phyloP scores from a whole-genome alignment of 2,113 vertebrate species.

The Capreolus pygargus region DNA sequence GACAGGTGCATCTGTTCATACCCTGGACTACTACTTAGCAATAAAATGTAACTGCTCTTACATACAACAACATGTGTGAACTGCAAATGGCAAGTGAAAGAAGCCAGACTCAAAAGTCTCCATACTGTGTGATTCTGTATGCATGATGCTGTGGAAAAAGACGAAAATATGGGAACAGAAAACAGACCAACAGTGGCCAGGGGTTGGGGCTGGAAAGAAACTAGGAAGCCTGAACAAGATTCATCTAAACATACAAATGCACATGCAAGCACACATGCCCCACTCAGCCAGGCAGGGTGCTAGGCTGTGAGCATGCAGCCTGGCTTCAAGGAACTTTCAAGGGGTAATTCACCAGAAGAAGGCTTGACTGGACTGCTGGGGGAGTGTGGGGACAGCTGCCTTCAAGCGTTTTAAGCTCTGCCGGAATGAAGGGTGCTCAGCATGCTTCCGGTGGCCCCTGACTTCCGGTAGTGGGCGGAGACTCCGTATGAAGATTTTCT shows the following conservation, averaged over 20 bases:
- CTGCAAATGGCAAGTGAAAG: neutral
- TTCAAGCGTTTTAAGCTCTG: neutral
- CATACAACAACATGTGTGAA: too few relatives aligned
- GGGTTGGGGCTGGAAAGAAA: too few relatives aligned
- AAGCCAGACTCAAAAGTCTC: neutral
- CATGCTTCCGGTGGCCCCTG: neutral
- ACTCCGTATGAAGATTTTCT: neutral
- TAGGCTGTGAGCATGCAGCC: neutral
- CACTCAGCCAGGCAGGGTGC: neutral
- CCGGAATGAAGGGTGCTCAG: fast-evolving
- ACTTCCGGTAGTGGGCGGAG: neutral
- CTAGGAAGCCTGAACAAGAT: neutral
- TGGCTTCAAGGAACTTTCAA: neutral
- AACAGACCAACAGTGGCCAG: neutral
- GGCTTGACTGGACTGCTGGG: neutral
- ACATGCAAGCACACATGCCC: fast-evolving
- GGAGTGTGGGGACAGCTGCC: too few relatives aligned
- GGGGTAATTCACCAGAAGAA: neutral
- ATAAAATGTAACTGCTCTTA: neutral
- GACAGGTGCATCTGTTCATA: neutral
- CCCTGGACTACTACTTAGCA: fast-evolving
- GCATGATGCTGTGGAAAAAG: neutral
- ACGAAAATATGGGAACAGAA: neutral
- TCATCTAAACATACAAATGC: neutral
- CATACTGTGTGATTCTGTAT: fast-evolving